These are phyloP conservation scores for Pituophis catenifer DNA, from an alignment of 2,113 vertebrate genomes.

Conservation along the genomic window DNA sequence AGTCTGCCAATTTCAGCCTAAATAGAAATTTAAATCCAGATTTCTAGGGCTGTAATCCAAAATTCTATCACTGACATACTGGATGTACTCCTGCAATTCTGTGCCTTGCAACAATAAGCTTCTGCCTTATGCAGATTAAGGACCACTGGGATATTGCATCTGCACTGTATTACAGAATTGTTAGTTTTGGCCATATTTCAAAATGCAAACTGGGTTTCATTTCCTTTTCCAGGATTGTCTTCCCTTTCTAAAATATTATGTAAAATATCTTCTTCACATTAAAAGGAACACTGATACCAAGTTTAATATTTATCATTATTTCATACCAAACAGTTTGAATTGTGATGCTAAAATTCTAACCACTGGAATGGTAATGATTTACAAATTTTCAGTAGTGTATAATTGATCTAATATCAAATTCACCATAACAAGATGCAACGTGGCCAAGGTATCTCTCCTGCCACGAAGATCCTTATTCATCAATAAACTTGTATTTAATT, in stretches of 20 bases:
- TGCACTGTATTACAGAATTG: neutral
- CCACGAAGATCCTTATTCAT: neutral
- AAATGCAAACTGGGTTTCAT: conserved; percentile 2
- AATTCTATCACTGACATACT: neutral
- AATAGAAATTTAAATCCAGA: neutral
- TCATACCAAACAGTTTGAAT: conserved; percentile 9
- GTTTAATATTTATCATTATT: neutral
- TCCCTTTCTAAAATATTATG: conserved; percentile 13
- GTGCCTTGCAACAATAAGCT: neutral
- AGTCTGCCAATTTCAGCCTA: neutral
- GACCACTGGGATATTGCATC: neutral
- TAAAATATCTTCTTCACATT: neutral
- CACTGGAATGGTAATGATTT: neutral
- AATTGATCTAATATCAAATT: neutral
- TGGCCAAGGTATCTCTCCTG: neutral
- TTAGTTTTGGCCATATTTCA: neutral
- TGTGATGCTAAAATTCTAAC: conserved; percentile 10
- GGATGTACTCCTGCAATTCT: neutral
- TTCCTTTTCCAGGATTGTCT: conserved; percentile 8
- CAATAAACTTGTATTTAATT: neutral
- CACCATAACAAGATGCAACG: neutral
- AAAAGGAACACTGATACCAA: neutral
- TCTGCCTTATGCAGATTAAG: neutral
- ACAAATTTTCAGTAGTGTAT: neutral
- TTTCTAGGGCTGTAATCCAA: neutral